phyloP scores from a whole-genome alignment of 2,888 invertebrate genomes.

The Acholoe squamosa region DNA sequence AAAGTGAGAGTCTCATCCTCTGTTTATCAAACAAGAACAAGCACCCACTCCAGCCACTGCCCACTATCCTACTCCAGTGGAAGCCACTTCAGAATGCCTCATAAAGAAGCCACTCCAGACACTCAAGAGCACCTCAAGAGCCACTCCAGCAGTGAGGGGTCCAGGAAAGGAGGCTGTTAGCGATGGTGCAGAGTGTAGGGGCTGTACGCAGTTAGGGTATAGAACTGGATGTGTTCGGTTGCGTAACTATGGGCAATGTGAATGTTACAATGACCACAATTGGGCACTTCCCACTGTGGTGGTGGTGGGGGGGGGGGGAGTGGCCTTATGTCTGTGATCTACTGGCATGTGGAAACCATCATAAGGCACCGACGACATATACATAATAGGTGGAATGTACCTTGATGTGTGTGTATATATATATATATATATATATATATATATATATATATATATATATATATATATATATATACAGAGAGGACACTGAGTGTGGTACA shows the following conservation, averaged over 20 bases:
- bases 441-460: too few species aligned
- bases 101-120: background rate
- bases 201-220: background rate
- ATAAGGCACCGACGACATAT: background rate
- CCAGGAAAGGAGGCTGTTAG: background rate
- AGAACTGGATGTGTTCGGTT: background rate
- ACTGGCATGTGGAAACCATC: background rate
- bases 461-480: too few species aligned
- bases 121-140: slow-evolving; percentile 23
- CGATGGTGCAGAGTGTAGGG: background rate
- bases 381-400: too few species aligned
- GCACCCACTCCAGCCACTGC: background rate
- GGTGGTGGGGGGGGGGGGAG: background rate
- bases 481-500: too few species aligned
- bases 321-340: background rate
- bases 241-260: background rate
- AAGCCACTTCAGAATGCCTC: slow-evolving; percentile 10
- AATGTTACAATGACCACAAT: background rate
- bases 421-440: too few species aligned
- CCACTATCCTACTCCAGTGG: background rate
- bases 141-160: slow-evolving; percentile 6
- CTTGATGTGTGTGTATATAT: too few species aligned
- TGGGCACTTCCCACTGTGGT: background rate
- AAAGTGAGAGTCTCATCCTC: background rate
- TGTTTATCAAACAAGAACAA: background rate